Conservation (phyloP, 2,113 vertebrate genomes). For the Mugil cephalus region DNA sequence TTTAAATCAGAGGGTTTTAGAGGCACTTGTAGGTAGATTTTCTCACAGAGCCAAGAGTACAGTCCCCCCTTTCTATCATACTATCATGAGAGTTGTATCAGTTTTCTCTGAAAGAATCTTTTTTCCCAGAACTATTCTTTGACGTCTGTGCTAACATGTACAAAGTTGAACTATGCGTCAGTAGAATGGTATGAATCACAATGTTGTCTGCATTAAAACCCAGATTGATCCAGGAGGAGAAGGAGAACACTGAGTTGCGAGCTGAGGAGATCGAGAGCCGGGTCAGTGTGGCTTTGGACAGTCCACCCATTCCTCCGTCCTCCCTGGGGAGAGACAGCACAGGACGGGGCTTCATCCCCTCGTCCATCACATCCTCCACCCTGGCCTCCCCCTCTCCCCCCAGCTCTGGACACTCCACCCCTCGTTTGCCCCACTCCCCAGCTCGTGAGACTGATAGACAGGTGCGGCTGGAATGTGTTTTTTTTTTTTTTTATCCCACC, state of each 20-base stretch:
- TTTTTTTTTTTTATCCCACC: constrained; percentile 23
- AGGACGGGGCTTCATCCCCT: constrained; percentile 88
- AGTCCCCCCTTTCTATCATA: neutral
- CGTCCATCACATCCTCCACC: constrained; percentile 93
- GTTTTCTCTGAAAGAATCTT: neutral
- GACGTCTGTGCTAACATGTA: neutral
- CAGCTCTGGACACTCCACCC: constrained; percentile 93
- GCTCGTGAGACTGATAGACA: constrained; percentile 89
- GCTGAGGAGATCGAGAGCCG: constrained; percentile 93
- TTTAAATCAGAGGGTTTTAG: neutral
- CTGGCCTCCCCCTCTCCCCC: constrained; percentile 93
- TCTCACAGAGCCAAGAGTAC: no score
- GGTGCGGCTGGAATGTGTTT: constrained; percentile 62
- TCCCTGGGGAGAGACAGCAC: constrained; percentile 81
- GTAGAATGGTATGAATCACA: no score
- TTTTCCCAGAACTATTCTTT: neutral
- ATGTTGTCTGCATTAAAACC: neutral
- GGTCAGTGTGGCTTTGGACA: constrained; percentile 90
- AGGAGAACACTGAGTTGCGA: constrained; percentile 92
- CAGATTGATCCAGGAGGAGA: constrained; percentile 95
- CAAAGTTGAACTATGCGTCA: neutral
- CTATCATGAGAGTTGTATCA: neutral
- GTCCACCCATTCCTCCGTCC: constrained; percentile 85
- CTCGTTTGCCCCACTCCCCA: constrained; percentile 91
- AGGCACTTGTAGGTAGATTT: neutral